A percentile compares a stretch with the other conserved stretches of the same genome.
phyloP scores from a whole-genome alignment of 2,797 vertebrate species.

The Chaunax sp. region DNA sequence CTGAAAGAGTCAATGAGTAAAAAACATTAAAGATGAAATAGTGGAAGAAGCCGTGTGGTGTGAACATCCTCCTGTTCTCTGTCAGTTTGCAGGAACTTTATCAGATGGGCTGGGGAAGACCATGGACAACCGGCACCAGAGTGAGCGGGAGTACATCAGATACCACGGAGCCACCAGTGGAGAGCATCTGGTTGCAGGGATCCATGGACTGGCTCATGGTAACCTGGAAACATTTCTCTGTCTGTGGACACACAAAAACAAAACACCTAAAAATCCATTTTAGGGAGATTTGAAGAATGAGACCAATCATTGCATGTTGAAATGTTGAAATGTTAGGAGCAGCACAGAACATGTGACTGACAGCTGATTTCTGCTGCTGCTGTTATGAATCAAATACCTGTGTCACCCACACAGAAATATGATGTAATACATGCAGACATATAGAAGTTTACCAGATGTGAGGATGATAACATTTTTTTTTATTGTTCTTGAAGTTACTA shows the following conservation, averaged over 20 bases:
- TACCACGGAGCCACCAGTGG: conserved; percentile 97
- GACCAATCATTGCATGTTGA: too few species aligned
- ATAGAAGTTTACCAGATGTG: too few species aligned
- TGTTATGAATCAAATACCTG: too few species aligned
- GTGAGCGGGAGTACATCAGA: conserved; percentile 94
- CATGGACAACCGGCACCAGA: conserved; percentile 97
- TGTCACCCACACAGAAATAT: too few species aligned
- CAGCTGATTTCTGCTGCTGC: too few species aligned
- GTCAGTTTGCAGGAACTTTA: conserved; percentile 94
- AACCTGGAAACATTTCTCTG: conserved; percentile 23
- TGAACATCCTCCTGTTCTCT: not conserved
- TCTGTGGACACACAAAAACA: not conserved
- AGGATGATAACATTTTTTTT: too few species aligned
- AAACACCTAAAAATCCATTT: too few species aligned
- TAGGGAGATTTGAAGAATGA: too few species aligned
- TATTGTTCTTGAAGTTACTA: not conserved
- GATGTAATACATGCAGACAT: too few species aligned
- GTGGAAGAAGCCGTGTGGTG: too few species aligned
- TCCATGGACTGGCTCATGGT: conserved; percentile 98
- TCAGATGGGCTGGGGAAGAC: conserved; percentile 97
- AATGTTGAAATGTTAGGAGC: too few species aligned
- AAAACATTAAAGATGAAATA: not conserved
- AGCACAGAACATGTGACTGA: too few species aligned
- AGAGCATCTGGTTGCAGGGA: conserved; percentile 96
- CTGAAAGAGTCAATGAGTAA: not conserved